Conservation (phyloP, 35 echinoderm and acorn worm genomes). For the Ophioderma brevispina region DNA sequence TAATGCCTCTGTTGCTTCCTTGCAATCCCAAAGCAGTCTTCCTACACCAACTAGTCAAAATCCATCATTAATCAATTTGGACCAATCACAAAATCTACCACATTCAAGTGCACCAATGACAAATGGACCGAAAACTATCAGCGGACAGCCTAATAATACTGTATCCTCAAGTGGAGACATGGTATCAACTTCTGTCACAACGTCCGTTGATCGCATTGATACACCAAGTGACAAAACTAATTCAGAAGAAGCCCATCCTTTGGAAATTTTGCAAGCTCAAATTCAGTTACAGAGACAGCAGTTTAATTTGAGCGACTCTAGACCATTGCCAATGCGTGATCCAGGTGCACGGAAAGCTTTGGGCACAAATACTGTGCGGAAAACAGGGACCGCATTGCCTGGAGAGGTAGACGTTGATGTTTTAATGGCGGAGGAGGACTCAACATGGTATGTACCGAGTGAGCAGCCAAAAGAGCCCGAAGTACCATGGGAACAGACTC, state of each 20-base stretch:
- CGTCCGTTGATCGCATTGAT: conserved; percentile 29
- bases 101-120: conserved; percentile 10
- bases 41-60: conserved; percentile 20
- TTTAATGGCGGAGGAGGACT: conserved; percentile 64
- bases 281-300: conserved; percentile 97
- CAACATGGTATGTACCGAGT: conserved; percentile 66
- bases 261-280: conserved; percentile 96
- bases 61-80: conserved; percentile 7
- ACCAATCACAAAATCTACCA: conserved; percentile 13
- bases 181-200: conserved; percentile 30
- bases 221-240: conserved; percentile 21
- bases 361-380: background rate
- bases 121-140: conserved; percentile 9
- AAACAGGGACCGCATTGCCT: conserved; percentile 26
- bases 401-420: conserved; percentile 68
- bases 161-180: conserved; percentile 53
- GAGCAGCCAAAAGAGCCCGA: conserved; percentile 63
- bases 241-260: conserved; percentile 76
- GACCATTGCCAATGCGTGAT: conserved; percentile 30
- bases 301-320: conserved; percentile 79
- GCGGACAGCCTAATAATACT: conserved; percentile 31
- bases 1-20: conserved; percentile 13
- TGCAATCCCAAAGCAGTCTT: conserved; percentile 24
- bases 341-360: conserved; percentile 1
- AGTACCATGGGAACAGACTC: conserved; percentile 54